Base-by-base conservation (phyloP, 2,113 vertebrate species). In the Micromys minutus region DNA sequence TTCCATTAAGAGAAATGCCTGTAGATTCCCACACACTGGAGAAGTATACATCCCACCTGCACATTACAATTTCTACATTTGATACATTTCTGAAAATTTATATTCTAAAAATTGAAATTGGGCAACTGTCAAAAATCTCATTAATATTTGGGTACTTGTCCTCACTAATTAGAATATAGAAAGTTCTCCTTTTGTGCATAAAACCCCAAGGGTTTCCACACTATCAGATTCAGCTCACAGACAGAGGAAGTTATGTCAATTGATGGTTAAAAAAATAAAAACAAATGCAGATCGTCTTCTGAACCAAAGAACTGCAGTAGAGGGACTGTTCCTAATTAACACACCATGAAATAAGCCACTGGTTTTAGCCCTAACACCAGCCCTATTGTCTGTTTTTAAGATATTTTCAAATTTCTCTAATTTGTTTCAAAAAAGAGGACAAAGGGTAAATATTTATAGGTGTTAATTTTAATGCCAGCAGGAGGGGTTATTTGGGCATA, bases 281-380 rank as follows among this genome's bases (percentile, higher is more conserved):
- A 92, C 55, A 97, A 95, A 69, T 55, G 89, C 86, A 94, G 72
- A 95, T 94, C 83, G 79, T 72, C 77, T 89, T 85, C 88, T 57
- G 47, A 55, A 96, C 39, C 63, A 57, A 80, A 97, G 80, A 90
- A 55, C 19, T 50, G 59, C 81, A 87, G 24, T 89, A 80, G 87
- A 90, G 61, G 69, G 74, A 77, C 95, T 94, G 75, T 81, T 81
- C 55, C 93, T 96, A 47, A 97, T 96, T 86, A 94, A 57, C 45
- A 52, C 93, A 65, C 92, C 96, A 75, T 97, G 97, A 96, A 96
- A 97, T 67, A 71, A 97, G 52, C 81, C 72, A 74, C 92, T 92
- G n/a, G 22, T 85, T 93, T 94, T 77, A 88, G 88, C 79, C 59
- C 52, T 90, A 50, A 91, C 36, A 94, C 59, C 86, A 93, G 87